Evolutionary conservation across 2,797 vertebrate genomes (phyloP), one percentile per base, ranked within the genome.

Genomic region (Enteromius viviparus): DNA sequence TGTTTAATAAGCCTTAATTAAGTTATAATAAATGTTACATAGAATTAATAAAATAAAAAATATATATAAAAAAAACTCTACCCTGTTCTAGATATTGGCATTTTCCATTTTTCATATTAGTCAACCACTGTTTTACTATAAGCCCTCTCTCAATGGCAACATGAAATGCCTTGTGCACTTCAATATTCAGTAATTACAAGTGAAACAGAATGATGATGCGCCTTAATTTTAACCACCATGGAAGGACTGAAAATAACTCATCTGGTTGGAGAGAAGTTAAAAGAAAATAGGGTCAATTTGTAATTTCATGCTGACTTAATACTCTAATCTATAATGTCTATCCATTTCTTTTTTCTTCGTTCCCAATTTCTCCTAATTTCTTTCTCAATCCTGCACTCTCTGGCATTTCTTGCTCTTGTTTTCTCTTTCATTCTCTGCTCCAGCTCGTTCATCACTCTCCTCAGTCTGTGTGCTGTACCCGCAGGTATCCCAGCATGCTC

Each of bases 381-480:
- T 62, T 76, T 81, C 81, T 80, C 81, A 80, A 37, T 58, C 85
- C 34, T 83, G 65, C 49, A 80, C 32, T 78, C n/a, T 65, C n/a
- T 75, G 76, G 75, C 69, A 70, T 82, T 82, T 85, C 40, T 85
- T 69, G 37, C 81, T 87, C 53, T 81, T 79, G 58, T 53, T 78
- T 75, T 88, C 78, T 86, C 83, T 88, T 78, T 89, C 89, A 81
- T 88, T 81, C 82, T 89, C 70, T 86, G 87, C 76, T 75, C 84
- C 72, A 19, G 32, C 55, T 81, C 21, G 70, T 78, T 72, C 45
- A 77, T 74, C 68, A 34, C 71, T 70, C 64, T 53, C 60, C 14
- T 77, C 83, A 87, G 85, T 21, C 86, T 88, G 83, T 80, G 87
- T 53, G 51, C 6, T 42, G 78, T 74, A 83, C 78, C 87, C 32